phyloP scores from a whole-genome alignment of 2,113 vertebrate species.

The Thamnophis sirtalis region DNA sequence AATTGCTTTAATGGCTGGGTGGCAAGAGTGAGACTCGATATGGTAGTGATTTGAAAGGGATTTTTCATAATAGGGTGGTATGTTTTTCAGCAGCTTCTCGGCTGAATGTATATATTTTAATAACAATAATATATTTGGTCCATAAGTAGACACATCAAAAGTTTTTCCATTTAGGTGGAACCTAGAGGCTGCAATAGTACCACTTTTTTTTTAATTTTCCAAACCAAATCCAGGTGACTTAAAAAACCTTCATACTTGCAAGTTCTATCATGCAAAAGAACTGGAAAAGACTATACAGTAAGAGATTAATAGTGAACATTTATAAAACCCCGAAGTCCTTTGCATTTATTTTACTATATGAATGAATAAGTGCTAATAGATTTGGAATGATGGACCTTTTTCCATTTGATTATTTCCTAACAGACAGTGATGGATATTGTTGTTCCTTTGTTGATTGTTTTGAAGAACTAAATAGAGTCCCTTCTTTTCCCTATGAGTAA shows the following conservation, averaged over 20 bases:
- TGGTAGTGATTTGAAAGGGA: background rate
- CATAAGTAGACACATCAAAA: constrained; percentile 17
- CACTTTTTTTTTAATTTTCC: background rate
- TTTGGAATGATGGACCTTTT: background rate
- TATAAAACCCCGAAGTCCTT: background rate
- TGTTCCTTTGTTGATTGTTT: background rate
- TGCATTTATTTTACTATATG: background rate
- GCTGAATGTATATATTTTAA: background rate
- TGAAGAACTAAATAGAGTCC: background rate
- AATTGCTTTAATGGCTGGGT: background rate
- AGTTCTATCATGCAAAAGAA: background rate
- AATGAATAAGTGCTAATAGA: background rate
- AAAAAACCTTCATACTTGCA: background rate
- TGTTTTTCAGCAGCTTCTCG: background rate
- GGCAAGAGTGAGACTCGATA: background rate
- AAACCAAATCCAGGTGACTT: background rate
- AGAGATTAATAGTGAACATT: background rate
- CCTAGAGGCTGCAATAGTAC: background rate
- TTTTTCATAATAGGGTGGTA: background rate
- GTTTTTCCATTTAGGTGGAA: background rate
- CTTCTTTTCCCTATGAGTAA: background rate
- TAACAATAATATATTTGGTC: background rate
- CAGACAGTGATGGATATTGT: background rate
- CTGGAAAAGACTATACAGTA: background rate
- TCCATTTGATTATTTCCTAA: background rate